A percentile compares a stretch with the other conserved stretches of the same genome.
These are phyloP conservation scores for Monopterus albus DNA, from an alignment of 2,113 vertebrate species.

Conservation along the genomic window DNA sequence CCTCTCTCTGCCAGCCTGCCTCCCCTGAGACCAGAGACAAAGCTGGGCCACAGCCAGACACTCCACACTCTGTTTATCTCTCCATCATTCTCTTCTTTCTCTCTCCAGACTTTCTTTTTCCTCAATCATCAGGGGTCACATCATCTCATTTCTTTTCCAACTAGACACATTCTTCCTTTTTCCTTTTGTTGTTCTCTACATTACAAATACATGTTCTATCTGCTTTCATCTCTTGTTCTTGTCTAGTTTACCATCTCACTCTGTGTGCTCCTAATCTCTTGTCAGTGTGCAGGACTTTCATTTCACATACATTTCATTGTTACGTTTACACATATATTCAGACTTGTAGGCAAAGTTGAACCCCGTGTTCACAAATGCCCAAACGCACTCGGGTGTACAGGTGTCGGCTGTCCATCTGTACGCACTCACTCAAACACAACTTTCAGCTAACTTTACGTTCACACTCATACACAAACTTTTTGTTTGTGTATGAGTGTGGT, in stretches of 20 bases:
- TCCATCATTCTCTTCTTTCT: conserved; percentile 34
- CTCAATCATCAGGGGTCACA: conserved; percentile 22
- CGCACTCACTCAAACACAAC: background rate
- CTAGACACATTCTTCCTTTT: background rate
- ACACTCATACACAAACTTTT: background rate
- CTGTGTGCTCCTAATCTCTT: conserved; percentile 3
- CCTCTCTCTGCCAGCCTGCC: conserved; percentile 73
- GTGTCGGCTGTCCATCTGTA: too few species aligned
- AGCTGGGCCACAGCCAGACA: conserved; percentile 81
- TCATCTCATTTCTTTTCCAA: background rate
- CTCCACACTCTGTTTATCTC: conserved; percentile 56
- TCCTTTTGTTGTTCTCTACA: background rate
- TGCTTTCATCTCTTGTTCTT: background rate
- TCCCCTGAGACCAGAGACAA: conserved; percentile 79
- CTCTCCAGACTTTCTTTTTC: conserved; percentile 36
- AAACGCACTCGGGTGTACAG: too few species aligned
- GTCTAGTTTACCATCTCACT: background rate
- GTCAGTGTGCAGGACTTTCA: background rate
- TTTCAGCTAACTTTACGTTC: too few species aligned
- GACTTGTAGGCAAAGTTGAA: too few species aligned
- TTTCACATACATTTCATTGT: conserved; percentile 8
- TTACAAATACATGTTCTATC: background rate
- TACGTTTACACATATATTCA: conserved; percentile 9
- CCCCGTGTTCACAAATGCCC: too few species aligned
- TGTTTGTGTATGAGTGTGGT: too few species aligned